Conservation (phyloP, 1,140 invertebrate genomes). For the Acromyrmex echinatior region DNA sequence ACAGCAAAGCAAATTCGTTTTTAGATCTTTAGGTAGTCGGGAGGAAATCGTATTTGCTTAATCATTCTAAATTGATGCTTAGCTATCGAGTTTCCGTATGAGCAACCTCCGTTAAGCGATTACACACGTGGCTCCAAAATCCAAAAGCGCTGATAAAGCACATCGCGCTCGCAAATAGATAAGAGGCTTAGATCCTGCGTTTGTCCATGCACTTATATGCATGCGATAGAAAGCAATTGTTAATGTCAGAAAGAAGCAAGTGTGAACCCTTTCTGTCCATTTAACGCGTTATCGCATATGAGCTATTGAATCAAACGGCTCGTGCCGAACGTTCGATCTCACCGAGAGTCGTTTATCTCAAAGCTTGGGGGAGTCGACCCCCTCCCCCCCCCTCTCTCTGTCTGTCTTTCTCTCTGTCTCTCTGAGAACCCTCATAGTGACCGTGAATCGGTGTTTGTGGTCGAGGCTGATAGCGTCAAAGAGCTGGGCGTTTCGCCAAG, state of each 20-base stretch:
- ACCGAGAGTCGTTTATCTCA: not conserved
- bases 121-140: not conserved
- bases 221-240: not conserved
- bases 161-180: not conserved
- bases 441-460: conserved; percentile 84
- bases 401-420: not conserved
- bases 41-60: not conserved
- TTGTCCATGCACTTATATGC: not conserved
- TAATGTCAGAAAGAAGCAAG: not conserved
- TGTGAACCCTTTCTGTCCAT: not conserved
- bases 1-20: not conserved
- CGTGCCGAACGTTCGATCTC: conserved; percentile 23
- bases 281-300: conserved; percentile 11
- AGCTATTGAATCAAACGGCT: conserved; percentile 14
- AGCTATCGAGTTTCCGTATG: not conserved
- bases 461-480: conserved; percentile 84
- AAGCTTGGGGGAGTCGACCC: not conserved
- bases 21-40: not conserved
- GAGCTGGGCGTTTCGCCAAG: conserved; percentile 82
- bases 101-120: not conserved
- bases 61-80: not conserved
- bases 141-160: not conserved
- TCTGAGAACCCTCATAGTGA: conserved; percentile 78
- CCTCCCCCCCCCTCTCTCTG: not conserved
- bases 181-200: too few relatives aligned